phyloP scores from a whole-genome alignment of 2,888 invertebrate species.

The Pollenia angustigena region DNA sequence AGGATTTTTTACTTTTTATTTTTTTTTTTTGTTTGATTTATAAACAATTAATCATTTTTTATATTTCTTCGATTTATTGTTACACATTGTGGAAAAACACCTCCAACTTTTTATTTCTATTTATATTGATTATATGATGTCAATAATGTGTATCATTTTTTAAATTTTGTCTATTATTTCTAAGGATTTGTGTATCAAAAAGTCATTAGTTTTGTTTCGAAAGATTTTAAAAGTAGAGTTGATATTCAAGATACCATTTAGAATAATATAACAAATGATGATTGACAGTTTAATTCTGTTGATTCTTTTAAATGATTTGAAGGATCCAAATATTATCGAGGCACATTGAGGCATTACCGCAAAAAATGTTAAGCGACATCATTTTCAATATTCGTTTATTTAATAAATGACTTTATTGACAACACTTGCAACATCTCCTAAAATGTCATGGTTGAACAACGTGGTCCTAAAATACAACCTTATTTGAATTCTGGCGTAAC shows the following conservation, averaged over 20 bases:
- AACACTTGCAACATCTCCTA: too few species aligned
- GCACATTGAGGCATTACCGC: too few species aligned
- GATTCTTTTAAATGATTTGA: too few species aligned
- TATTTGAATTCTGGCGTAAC: too few species aligned
- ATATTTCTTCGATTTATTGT: conserved; percentile 39
- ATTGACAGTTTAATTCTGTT: not conserved
- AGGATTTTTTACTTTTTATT: conserved; percentile 4
- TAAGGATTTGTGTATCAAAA: conserved; percentile 51
- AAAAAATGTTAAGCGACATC: too few species aligned
- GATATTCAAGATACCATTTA: not conserved
- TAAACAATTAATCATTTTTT: conserved; percentile 70
- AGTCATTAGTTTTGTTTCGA: conserved; percentile 46
- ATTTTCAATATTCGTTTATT: too few species aligned
- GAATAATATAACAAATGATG: not conserved
- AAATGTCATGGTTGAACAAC: too few species aligned
- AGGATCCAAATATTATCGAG: too few species aligned
- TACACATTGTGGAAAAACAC: conserved; percentile 9
- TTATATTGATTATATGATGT: conserved; percentile 46
- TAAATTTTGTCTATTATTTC: conserved; percentile 42
- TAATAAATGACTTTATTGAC: too few species aligned
- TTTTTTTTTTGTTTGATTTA: conserved; percentile 40
- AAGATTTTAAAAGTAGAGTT: not conserved
- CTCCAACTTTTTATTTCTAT: conserved; percentile 36
- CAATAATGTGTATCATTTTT: conserved; percentile 53
- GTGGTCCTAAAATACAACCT: too few species aligned